phyloP scores from a whole-genome alignment of 2,113 vertebrate species.

The Trochalopteron elliotii region DNA sequence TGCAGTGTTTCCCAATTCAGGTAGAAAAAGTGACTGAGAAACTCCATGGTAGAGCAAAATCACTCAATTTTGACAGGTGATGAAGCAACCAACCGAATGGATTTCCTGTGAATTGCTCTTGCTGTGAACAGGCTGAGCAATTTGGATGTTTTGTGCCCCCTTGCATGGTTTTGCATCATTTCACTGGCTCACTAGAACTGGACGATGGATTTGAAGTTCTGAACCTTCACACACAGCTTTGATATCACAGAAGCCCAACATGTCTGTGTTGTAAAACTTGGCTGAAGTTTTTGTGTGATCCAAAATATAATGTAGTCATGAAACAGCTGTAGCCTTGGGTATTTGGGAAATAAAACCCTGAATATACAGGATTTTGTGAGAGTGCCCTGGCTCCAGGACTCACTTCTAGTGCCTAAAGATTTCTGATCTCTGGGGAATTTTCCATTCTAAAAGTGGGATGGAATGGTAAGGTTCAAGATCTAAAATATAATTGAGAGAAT shows the following conservation, averaged over 20 bases:
- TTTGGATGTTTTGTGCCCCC: not conserved
- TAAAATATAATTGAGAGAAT: not conserved
- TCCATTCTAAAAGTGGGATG: not conserved
- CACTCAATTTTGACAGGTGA: not conserved
- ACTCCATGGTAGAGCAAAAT: not conserved
- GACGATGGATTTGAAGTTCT: not conserved
- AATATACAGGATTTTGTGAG: not conserved
- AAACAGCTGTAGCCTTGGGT: not conserved
- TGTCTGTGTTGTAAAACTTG: not conserved
- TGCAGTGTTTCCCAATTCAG: not conserved
- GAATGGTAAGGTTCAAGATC: not conserved
- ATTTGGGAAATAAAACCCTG: not conserved
- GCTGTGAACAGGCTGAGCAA: not conserved
- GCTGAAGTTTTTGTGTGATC: not conserved
- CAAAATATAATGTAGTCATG: not conserved
- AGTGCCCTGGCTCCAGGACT: not conserved
- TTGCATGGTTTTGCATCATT: not conserved
- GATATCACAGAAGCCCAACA: not conserved
- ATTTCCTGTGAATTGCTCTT: not conserved
- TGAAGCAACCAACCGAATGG: not conserved
- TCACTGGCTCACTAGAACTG: not conserved
- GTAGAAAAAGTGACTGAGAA: not conserved
- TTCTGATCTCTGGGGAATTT: not conserved
- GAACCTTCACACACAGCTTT: not conserved
- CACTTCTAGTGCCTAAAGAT: not conserved